Base-by-base conservation (phyloP, 1,140 invertebrate genomes). In the Heliconius nattereri region DNA sequence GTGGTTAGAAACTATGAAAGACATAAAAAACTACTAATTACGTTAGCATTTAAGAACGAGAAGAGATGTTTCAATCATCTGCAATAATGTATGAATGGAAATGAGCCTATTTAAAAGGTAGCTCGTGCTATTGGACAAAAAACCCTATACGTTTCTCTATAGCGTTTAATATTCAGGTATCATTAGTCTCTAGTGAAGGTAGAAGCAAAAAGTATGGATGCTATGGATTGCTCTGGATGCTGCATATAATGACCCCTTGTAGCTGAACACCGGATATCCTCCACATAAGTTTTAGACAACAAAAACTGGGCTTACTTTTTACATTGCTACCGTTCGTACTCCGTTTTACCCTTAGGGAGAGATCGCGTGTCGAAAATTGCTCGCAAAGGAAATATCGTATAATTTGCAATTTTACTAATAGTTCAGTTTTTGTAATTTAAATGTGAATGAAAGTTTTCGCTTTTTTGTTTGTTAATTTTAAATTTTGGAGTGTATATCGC, bases 311-410 rank as follows among this genome's bases (percentile, higher is more conserved):
- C 78, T 78, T 82, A 76, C 86, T 87, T 85, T 85, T 71, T 37
- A n/a, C 71, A 37, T 71, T 80, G 89, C 92, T 94, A 94, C 91
- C 88, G 91, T 92, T 86, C 71, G 80, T 81, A 78, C 80, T 86
- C 86, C 86, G 23, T 52, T 76, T 85, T 86, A 85, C 87, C 85
- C 78, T 80, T 76, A 84, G 85, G 83, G 83, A 84, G 80, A 80
- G 81, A 86, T 91, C 90, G 92, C 91, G 89, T 92, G 92, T 84
- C 86, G 86, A 89, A 92, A 91, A 93, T 94, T 89, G 88, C 85
- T 79, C 71, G 80, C 78, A 82, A 83, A 76, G 74, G 75, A 79
- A 79, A 79, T 78, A 79, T 80, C 37, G 54, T 75, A 78, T 71
- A 49, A 75, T 75, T 78, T 79, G 78, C 45, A 81, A 81, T 78